Base-by-base conservation (phyloP, 64 coral and sea anemone species). In the Catalaphyllia jardinei region DNA sequence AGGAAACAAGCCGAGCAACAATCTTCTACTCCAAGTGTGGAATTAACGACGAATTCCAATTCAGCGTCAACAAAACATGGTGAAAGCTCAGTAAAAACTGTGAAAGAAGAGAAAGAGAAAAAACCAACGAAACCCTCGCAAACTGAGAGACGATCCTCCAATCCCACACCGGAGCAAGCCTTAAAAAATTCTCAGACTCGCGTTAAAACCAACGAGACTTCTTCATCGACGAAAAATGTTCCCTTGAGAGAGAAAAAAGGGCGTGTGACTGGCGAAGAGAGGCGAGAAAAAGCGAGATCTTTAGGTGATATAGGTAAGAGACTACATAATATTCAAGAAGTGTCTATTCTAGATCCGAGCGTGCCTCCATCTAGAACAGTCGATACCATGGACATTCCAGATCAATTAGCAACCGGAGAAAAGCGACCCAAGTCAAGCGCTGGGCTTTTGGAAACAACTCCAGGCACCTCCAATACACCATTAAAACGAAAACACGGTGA, bases 361-460 rank as follows among this genome's bases (percentile, higher is more conserved):
- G 81, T 85, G 65, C 81, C 81, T 27, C 81, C 81, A 25, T 85
- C 81, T 11, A 85, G 81, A 27, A 85, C 81, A 28, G 81, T 85
- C 25, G 81, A 85, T 17, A 85, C 81, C 14, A 85, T 85, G 81
- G 81, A 85, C 64, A 85, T 85, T 50, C 81, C 81, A 5, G 22
- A 85, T 71, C 81, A 85, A 64, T 10, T 49, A 22, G 24, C 11
- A 71, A 42, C 65, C 15, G 7, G 10, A 10, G 17, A 38, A 14
- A 85, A 71, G 38, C 24, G 62, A 42, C 81, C 81, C 38, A 85
- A 71, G 81, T 71, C 81, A 52, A 85, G 60, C 61, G 67, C 65
- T 39, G 62, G 12, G 13, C 8, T 85, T 38, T 16, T 65, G 10
- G 81, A 85, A 25, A 63, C 60, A 17, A 12, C 63, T 4, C 80